Evolutionary conservation across 2,797 vertebrate genomes (phyloP), one percentile per base, ranked within the genome.

Genomic region (Acrossocheilus fasciatus): DNA sequence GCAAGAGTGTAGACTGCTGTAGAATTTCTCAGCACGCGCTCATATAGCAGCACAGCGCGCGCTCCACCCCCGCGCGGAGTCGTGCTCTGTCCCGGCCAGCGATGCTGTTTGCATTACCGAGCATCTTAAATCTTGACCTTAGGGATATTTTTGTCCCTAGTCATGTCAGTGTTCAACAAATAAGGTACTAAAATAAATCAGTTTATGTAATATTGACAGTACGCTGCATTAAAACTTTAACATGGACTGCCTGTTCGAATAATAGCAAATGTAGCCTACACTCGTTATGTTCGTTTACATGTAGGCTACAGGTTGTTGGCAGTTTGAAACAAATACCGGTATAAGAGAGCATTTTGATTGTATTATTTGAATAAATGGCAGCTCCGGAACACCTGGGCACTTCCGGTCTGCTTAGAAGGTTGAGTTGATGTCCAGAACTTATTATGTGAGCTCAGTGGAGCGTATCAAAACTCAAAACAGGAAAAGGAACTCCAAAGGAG

Each of bases 1-100:
- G 50, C 50, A 30, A 73, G 41, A 62, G 54, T 83, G 69, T 62
- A 41, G 23, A 59, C 54, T 75, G 72, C 43, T 66, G 57, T 17
- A 36, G 66, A 10, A 39, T 64, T 20, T 50, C 54, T 17, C 41
- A 7, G 17, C 30, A 43, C 70, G 41, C 41, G 26, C 70, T 74
- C 41, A 83, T 36, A 74, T 62, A 43, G 8, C 54, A 41, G 7
- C 54, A 15, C 39, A 34, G 2, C 23, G 70, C 69, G 81, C 70
- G 57, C 82, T 83, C 82, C 82, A 26, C 82, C 72, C 82, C 57
- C 82, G 54, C 41, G 18, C 26, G 6, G 18, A 43, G 36, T 57
- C n/a, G 4, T 62, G 57, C 10, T 30, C 15, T 3, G 57, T 64
- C 1, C 8, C 1, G 78, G 59, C 2, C 23, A 47, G n/a, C 2